phyloP scores from a whole-genome alignment of 1,140 invertebrate species.

The Adelges cooleyi region DNA sequence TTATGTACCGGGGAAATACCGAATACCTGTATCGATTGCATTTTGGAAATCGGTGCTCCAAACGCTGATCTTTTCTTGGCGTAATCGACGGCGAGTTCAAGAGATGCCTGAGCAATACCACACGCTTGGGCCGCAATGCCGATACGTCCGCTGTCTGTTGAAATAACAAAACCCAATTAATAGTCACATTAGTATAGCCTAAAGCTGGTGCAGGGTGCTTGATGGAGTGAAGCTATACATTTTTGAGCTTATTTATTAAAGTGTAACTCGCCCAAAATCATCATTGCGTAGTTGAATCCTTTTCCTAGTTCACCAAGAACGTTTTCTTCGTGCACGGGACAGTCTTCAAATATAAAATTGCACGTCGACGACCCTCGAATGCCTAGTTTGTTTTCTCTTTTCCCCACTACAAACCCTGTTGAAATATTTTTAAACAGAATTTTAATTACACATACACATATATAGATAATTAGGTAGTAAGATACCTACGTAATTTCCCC shows the following conservation, averaged over 20 bases:
- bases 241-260: too few species aligned
- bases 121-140: conserved; percentile 81
- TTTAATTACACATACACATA: too few species aligned
- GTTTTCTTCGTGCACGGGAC: conserved; percentile 65
- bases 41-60: conserved; percentile 71
- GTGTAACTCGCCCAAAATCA: conserved; percentile 49
- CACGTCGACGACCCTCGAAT: conserved; percentile 88
- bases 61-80: conserved; percentile 78
- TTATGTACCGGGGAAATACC: not conserved
- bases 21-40: conserved; percentile 68
- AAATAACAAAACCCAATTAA: too few species aligned
- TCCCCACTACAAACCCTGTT: conserved; percentile 65
- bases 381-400: conserved; percentile 93
- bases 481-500: too few species aligned
- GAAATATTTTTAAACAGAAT: conserved; percentile 5
- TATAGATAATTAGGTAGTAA: too few species aligned
- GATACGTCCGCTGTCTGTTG: conserved; percentile 62
- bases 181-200: too few species aligned
- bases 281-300: conserved; percentile 84
- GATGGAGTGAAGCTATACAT: too few species aligned
- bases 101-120: conserved; percentile 80
- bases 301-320: conserved; percentile 45
- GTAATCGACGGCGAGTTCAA: conserved; percentile 90
- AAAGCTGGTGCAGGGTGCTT: too few species aligned
- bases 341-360: conserved; percentile 86